Evolutionary conservation across 2,888 invertebrate species (phyloP).

Genomic region (Papilio demoleus): DNA sequence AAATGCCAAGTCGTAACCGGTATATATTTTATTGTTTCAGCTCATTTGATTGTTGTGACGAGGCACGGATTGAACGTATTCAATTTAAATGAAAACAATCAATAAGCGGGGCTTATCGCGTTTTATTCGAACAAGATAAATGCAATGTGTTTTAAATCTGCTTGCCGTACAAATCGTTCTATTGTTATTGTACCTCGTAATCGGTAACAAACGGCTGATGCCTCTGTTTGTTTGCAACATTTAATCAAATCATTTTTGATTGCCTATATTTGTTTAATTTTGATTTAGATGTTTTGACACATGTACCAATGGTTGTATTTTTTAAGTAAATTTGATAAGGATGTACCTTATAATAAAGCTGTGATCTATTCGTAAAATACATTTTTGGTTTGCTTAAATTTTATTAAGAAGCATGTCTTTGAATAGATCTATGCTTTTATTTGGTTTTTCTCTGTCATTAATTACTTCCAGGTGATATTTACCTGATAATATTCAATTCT

Average conservation of each 20-base stretch:
- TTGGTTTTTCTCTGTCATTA: background rate
- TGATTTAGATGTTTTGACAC: slow-evolving; percentile 11
- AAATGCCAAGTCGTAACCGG: background rate
- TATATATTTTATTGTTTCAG: slow-evolving; percentile 57
- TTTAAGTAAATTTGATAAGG: background rate
- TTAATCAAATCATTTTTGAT: slow-evolving; percentile 38
- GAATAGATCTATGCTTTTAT: background rate
- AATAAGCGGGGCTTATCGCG: slow-evolving; percentile 73
- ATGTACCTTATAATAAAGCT: background rate
- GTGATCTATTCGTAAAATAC: background rate
- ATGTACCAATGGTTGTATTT: background rate
- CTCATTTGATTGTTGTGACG: slow-evolving; percentile 64
- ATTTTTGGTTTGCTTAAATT: background rate
- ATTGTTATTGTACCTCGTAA: slow-evolving; percentile 59
- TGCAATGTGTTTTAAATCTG: slow-evolving; percentile 74
- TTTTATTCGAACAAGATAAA: slow-evolving; percentile 73
- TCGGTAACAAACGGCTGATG: slow-evolving; percentile 61
- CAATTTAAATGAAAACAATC: slow-evolving; percentile 77
- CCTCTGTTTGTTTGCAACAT: slow-evolving; percentile 50
- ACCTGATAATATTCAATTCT: background rate
- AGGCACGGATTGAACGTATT: slow-evolving; percentile 67
- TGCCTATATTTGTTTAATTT: slow-evolving; percentile 15
- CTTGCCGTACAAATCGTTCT: slow-evolving; percentile 67
- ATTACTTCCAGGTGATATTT: background rate
- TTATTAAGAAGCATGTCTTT: background rate